phyloP scores from a whole-genome alignment of 2,113 vertebrate species.

The Felis chaus region DNA sequence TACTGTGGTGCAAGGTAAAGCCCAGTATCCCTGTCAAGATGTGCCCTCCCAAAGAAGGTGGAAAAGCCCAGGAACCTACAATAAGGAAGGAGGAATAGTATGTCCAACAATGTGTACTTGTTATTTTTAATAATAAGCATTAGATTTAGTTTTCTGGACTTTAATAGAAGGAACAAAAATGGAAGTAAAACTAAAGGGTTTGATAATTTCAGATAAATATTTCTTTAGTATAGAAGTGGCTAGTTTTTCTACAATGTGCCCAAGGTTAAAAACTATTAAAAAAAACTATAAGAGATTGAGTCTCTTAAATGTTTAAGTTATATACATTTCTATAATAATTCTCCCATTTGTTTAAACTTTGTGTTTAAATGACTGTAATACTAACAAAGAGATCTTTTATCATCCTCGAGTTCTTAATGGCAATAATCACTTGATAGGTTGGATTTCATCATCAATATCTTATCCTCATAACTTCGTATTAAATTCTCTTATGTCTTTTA shows the following conservation, averaged over 20 bases:
- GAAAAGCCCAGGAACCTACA: no score
- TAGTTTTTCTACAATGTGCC: background rate
- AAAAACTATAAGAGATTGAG: no score
- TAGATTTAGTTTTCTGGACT: background rate
- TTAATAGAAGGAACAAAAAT: background rate
- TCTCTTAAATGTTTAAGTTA: background rate
- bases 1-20: fast-evolving
- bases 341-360: background rate
- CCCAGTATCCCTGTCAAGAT: fast-evolving
- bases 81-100: background rate
- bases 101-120: background rate
- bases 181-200: background rate
- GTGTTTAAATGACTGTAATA: background rate
- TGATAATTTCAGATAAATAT: background rate
- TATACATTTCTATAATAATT: background rate
- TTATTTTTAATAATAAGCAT: background rate
- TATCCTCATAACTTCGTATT: background rate
- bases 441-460: background rate
- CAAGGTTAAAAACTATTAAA: background rate
- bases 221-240: background rate
- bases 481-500: background rate
- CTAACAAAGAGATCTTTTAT: background rate
- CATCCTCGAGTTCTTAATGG: background rate
- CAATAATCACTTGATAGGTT: background rate
- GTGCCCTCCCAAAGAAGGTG: background rate